phyloP scores from a whole-genome alignment of 2,888 invertebrate species.

The Aphodius granarius region DNA sequence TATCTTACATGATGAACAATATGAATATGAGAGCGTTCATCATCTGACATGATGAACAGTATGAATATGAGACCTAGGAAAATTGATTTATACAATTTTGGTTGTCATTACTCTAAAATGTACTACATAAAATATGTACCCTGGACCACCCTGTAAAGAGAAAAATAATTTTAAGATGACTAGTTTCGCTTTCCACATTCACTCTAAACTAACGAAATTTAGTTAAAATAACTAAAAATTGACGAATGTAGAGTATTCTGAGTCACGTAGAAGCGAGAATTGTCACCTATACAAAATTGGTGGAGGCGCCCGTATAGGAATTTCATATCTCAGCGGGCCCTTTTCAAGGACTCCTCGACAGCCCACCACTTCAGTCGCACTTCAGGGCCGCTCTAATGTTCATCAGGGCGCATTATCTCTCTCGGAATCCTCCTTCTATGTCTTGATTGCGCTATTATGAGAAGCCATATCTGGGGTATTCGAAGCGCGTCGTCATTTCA shows the following conservation, averaged over 20 bases:
- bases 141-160: no score
- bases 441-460: not conserved
- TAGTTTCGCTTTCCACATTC: no score
- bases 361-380: not conserved
- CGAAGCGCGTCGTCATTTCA: not conserved
- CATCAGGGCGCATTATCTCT: conserved; percentile 19
- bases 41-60: no score
- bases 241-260: no score
- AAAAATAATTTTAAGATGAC: no score
- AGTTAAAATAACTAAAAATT: no score
- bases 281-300: not conserved
- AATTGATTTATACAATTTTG: no score
- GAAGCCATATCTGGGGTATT: not conserved
- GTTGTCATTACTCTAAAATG: no score
- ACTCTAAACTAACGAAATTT: not conserved
- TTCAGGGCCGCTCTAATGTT: conserved; percentile 21
- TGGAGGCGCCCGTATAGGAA: not conserved
- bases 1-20: no score
- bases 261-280: not conserved
- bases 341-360: conserved; percentile 11
- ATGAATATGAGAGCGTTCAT: no score
- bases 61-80: no score
- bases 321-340: conserved; percentile 10
- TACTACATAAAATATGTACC: no score
- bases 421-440: not conserved